Evolutionary conservation across 1,140 invertebrate genomes (phyloP).

Genomic region (Microplitis demolitor): DNA sequence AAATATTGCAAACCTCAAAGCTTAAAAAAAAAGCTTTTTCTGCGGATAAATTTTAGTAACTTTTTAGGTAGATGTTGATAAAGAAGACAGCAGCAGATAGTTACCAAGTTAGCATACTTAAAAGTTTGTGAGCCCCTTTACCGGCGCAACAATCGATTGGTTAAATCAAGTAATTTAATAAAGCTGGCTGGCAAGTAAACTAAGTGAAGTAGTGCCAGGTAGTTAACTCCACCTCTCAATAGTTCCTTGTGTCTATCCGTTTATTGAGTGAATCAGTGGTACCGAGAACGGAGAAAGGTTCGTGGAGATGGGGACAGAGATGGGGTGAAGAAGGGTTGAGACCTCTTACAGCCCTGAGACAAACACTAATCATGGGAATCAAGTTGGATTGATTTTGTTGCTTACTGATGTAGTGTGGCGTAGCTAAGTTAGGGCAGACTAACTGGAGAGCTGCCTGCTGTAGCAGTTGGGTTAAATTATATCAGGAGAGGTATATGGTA

Average conservation of each 20-base stretch:
- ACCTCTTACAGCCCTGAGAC: not conserved
- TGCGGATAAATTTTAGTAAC: too few relatives aligned
- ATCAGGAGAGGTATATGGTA: not conserved
- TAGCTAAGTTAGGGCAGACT: constrained; percentile 4
- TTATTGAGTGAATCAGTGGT: too few relatives aligned
- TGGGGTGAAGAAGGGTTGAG: not conserved
- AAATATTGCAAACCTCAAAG: too few relatives aligned
- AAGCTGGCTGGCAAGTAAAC: not conserved
- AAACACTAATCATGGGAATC: constrained; percentile 25
- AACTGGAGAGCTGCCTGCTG: not conserved
- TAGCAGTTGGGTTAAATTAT: not conserved
- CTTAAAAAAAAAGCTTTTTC: too few relatives aligned
- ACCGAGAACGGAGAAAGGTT: too few relatives aligned
- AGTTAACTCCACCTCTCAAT: too few relatives aligned
- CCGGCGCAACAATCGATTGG: not conserved
- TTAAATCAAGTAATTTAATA: not conserved
- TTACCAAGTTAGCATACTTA: not conserved
- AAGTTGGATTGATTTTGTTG: constrained; percentile 30
- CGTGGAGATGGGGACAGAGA: not conserved
- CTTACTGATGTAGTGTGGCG: not conserved
- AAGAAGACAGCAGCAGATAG: not conserved
- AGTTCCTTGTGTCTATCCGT: too few relatives aligned
- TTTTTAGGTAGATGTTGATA: not conserved
- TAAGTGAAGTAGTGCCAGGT: too few relatives aligned
- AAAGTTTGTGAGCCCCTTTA: not conserved